These are phyloP conservation scores for Hippolais icterina DNA, from an alignment of 2,113 vertebrate species.

Conservation along the genomic window DNA sequence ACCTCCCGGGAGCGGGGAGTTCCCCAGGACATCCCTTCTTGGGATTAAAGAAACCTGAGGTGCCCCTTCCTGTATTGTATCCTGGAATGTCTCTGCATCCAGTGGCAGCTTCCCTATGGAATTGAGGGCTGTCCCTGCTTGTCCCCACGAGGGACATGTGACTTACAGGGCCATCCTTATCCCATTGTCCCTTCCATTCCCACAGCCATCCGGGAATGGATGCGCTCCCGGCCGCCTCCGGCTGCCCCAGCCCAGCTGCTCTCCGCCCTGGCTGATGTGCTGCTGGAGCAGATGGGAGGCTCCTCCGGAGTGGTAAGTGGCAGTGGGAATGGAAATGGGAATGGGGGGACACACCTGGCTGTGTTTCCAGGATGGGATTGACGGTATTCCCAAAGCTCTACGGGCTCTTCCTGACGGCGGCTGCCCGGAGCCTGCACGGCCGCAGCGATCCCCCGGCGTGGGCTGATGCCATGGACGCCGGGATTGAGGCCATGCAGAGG, in stretches of 20 bases:
- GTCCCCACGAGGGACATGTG: neutral
- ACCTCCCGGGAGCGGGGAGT: accelerated
- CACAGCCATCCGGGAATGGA: conserved; percentile 86
- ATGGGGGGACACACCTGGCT: neutral
- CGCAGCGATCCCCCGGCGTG: conserved; percentile 68
- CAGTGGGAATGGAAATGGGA: neutral
- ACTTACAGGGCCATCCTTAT: neutral
- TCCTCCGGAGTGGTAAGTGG: conserved; percentile 88
- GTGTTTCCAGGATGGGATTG: neutral
- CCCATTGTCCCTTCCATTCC: neutral
- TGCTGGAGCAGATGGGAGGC: conserved; percentile 93
- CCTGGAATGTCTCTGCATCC: neutral
- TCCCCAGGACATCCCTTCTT: neutral
- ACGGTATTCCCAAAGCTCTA: conserved; percentile 77
- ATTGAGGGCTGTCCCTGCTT: neutral
- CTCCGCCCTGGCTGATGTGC: conserved; percentile 75
- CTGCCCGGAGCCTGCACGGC: conserved; percentile 75
- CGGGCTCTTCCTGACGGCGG: conserved; percentile 89
- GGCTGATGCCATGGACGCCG: conserved; percentile 87
- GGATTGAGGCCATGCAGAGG: conserved; percentile 88
- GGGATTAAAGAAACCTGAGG: neutral
- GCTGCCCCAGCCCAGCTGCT: conserved; percentile 77
- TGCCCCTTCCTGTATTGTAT: neutral
- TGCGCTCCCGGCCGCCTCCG: conserved; percentile 64
- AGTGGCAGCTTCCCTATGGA: neutral